Evolutionary conservation across 2,888 invertebrate species (phyloP).

Genomic region (Cephus rjabovi): DNA sequence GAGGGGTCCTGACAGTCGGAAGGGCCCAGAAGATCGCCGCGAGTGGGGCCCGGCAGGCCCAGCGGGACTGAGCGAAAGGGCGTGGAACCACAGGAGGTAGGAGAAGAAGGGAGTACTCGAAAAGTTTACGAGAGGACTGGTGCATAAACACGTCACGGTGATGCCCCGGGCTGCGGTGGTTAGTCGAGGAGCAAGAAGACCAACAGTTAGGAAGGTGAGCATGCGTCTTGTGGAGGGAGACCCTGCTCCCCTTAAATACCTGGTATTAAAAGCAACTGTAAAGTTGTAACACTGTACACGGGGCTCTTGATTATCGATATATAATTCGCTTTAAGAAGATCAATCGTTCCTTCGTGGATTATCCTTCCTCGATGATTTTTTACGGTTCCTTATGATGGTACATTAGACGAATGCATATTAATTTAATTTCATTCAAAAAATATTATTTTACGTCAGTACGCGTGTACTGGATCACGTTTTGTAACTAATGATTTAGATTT

Average conservation of each 20-base stretch:
- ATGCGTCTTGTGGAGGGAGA: slow-evolving; percentile 12
- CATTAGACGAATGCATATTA: not conserved
- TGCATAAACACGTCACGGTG: slow-evolving; percentile 53
- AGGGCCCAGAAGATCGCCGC: slow-evolving; percentile 12
- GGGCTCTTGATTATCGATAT: slow-evolving; percentile 38
- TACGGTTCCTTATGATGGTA: not conserved
- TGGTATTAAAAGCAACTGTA: slow-evolving; percentile 39
- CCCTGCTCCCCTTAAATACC: slow-evolving; percentile 32
- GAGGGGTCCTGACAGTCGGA: slow-evolving; percentile 8
- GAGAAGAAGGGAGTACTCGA: slow-evolving; percentile 28
- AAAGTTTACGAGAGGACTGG: slow-evolving; percentile 50
- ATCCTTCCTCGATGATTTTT: not conserved
- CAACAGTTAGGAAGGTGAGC: slow-evolving; percentile 11
- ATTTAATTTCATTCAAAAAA: not conserved
- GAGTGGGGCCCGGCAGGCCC: not conserved
- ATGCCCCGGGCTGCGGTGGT: slow-evolving; percentile 39
- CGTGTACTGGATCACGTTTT: too few relatives aligned
- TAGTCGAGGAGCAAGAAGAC: slow-evolving; percentile 19
- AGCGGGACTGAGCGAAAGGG: slow-evolving; percentile 3
- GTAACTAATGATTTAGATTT: too few relatives aligned
- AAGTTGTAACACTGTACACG: slow-evolving; percentile 24
- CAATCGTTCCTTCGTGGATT: not conserved
- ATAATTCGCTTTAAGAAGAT: not conserved
- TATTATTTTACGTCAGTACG: not conserved
- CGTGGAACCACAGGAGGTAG: slow-evolving; percentile 10